Evolutionary conservation across 2,888 invertebrate genomes (phyloP).

Genomic region (Hedychridium roseum): DNA sequence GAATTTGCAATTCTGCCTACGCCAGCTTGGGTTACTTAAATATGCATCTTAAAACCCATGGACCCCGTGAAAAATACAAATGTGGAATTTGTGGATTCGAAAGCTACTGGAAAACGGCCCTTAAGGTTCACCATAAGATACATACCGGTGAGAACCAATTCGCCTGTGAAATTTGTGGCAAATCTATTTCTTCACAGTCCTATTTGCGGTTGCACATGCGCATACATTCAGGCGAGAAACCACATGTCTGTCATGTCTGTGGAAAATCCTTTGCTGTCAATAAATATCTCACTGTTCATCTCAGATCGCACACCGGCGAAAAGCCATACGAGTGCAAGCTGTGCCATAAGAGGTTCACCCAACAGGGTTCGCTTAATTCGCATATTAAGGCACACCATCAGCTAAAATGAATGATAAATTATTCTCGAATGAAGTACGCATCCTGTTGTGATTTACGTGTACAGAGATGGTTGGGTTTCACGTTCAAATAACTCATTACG

Average conservation of each 20-base stretch:
- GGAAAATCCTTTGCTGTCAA: slow-evolving; percentile 53
- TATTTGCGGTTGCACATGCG: slow-evolving; percentile 52
- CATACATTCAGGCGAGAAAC: slow-evolving; percentile 52
- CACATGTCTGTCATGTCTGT: slow-evolving; percentile 52
- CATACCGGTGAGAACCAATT: slow-evolving; percentile 63
- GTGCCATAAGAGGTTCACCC: slow-evolving; percentile 59
- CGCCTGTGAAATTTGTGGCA: slow-evolving; percentile 61
- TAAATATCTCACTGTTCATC: slow-evolving; percentile 52
- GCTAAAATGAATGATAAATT: slow-evolving; percentile 42
- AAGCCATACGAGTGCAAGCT: slow-evolving; percentile 55
- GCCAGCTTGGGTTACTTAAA: slow-evolving; percentile 67
- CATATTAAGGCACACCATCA: slow-evolving; percentile 53
- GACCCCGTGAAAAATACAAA: slow-evolving; percentile 49
- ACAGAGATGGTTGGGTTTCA: too few species aligned
- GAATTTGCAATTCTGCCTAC: slow-evolving; percentile 65
- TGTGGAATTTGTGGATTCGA: slow-evolving; percentile 63
- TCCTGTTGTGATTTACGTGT: too few species aligned
- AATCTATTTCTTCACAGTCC: slow-evolving; percentile 57
- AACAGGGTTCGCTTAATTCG: slow-evolving; percentile 56
- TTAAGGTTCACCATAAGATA: slow-evolving; percentile 63
- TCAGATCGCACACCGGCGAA: slow-evolving; percentile 57
- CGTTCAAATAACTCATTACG: too few species aligned
- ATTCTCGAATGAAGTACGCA: neutral
- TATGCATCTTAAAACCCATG: slow-evolving; percentile 67
- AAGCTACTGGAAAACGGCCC: slow-evolving; percentile 63